Conservation (phyloP, 1,140 invertebrate species). For the Macrotrachela quadricornifera region DNA sequence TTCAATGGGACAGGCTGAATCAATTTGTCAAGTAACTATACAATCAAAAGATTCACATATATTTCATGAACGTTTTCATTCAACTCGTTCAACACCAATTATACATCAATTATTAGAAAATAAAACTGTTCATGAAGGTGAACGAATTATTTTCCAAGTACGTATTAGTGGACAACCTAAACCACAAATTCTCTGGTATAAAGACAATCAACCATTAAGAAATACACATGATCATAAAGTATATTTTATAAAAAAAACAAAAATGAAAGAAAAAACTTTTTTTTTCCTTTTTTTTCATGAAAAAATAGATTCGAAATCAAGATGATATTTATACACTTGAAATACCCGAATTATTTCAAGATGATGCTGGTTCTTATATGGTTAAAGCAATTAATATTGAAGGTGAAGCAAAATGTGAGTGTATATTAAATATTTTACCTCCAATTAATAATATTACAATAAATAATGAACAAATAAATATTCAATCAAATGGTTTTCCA, state of each 20-base stretch:
- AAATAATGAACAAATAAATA: no score
- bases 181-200: slow-evolving; percentile 27
- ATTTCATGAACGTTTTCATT: not conserved
- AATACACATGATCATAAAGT: no score
- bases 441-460: not conserved
- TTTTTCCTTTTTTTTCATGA: no score
- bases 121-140: not conserved
- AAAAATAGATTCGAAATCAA: no score
- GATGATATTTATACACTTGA: no score
- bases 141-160: slow-evolving; percentile 1
- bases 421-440: slow-evolving; percentile 6
- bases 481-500: no score
- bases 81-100: not conserved
- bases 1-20: not conserved
- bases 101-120: not conserved
- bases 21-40: not conserved
- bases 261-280: no score
- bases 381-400: slow-evolving; percentile 8
- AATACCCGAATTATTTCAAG: not conserved
- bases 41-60: not conserved
- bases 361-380: slow-evolving; percentile 9
- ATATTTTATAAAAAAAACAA: no score
- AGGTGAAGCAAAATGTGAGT: slow-evolving; percentile 7
- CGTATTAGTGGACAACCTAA: slow-evolving; percentile 21
- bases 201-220: slow-evolving; percentile 2